These are phyloP conservation scores for Drosophila neotestacea DNA, from an alignment of 2,888 invertebrate species.

Conservation along the genomic window DNA sequence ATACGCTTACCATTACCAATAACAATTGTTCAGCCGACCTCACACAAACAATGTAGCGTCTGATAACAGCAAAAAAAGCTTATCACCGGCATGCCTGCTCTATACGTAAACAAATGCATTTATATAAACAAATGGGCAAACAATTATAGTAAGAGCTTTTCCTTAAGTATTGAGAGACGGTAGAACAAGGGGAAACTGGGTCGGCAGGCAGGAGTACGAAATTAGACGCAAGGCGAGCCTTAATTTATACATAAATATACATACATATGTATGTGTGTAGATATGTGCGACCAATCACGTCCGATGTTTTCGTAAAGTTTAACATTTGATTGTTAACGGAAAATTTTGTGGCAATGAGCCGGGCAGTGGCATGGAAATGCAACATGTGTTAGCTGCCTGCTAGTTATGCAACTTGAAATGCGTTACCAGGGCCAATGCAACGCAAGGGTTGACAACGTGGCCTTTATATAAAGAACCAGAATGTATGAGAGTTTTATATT, in stretches of 20 bases:
- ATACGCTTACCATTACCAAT: constrained; percentile 14
- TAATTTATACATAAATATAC: constrained; percentile 4
- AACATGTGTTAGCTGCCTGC: constrained; percentile 44
- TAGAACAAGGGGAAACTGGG: constrained; percentile 39
- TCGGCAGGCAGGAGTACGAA: constrained; percentile 26
- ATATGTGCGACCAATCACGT: constrained; percentile 39
- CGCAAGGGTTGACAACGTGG: constrained; percentile 32
- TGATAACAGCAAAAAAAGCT: constrained; percentile 43
- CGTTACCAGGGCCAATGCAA: constrained; percentile 4
- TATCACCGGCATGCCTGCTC: constrained; percentile 50
- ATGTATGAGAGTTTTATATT: neutral
- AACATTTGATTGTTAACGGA: constrained; percentile 51
- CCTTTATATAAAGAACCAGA: constrained; percentile 25
- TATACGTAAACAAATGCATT: constrained; percentile 28
- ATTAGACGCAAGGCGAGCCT: constrained; percentile 29
- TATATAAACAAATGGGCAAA: constrained; percentile 35
- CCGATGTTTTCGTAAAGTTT: constrained; percentile 24
- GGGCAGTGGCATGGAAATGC: constrained; percentile 42
- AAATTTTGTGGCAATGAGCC: constrained; percentile 56
- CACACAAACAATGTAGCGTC: neutral
- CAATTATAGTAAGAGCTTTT: constrained; percentile 39
- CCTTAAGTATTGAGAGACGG: constrained; percentile 16
- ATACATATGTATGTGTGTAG: neutral
- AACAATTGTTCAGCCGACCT: neutral
- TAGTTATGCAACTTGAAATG: constrained; percentile 32